Conservation (phyloP, 2,797 vertebrate genomes). For the Catamblyrhynchus diadema region DNA sequence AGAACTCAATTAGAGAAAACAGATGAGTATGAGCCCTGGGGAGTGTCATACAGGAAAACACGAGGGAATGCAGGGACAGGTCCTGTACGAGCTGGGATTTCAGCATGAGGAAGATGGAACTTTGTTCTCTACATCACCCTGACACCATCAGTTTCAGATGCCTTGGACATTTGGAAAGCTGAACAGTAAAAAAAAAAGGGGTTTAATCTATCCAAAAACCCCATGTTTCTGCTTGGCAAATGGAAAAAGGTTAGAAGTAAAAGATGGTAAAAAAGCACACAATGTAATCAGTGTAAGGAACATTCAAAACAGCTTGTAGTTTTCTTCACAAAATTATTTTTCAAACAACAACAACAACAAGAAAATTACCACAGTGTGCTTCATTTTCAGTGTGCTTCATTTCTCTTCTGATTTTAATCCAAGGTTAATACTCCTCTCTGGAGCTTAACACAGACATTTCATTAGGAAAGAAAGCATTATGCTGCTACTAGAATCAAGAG, state of each 20-base stretch:
- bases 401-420: conserved; percentile 24
- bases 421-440: conserved; percentile 35
- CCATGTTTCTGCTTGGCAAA: not conserved
- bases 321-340: not conserved
- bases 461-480: conserved; percentile 31
- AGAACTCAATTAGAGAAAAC: not conserved
- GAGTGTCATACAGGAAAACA: not conserved
- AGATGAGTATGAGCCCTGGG: not conserved
- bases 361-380: not conserved
- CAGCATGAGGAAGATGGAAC: not conserved
- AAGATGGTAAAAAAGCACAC: not conserved
- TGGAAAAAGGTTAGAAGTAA: not conserved
- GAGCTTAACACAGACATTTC: conserved; percentile 28
- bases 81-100: not conserved
- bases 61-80: not conserved
- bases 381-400: not conserved
- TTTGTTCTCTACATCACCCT: not conserved
- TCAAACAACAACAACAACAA: not conserved
- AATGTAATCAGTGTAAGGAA: not conserved
- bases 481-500: not conserved
- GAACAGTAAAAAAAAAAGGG: not conserved
- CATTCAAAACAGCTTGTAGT: not conserved
- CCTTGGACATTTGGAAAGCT: not conserved
- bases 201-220: not conserved
- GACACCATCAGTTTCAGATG: not conserved